Evolutionary conservation across 2,113 vertebrate genomes (phyloP), one percentile per base, ranked within the genome.

Genomic region (Amblyopsis rosae): DNA sequence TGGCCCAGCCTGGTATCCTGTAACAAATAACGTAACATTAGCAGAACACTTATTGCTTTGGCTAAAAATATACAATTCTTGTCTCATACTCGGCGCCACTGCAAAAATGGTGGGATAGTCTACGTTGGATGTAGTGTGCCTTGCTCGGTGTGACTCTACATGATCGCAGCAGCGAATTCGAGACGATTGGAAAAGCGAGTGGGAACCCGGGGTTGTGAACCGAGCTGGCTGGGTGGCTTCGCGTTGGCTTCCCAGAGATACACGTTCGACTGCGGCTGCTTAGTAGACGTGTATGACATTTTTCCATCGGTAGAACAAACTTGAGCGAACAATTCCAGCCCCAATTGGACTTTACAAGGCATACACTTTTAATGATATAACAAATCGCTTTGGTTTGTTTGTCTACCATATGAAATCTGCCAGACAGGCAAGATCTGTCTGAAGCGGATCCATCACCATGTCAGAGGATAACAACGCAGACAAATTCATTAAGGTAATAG

Each of bases 401-500:
- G 72, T 78, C 69, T 67, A 48, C 72, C 77, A 65, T 56, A 59
- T 56, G 73, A 83, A 67, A 69, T 70, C 50, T 59, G 33, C 17
- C 62, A 76, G 66, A 65, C 58, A 63, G 71, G 60, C 70, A 54
- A 59, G 26, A 53, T 68, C 81, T 67, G 65, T 76, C 62, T 17
- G 33, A 16, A 76, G 59, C 67, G 70, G 53, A 69, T 26, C 33
- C 33, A 53, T 11, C 86, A 87, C 72, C 80, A 96, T 96, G 95
- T 93, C 94, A 67, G 93, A 94, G 75, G 93, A 94, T 75, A 92
- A 84, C 82, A 93, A 90, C 71, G 90, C 89, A 85, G 95, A 96
- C 82, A 93, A 87, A 80, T 95, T 90, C 73, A 95, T 96, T 63
- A 95, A 95, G 95, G 95, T 95, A 89, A 79, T 64, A 0, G 33